These are phyloP conservation scores for Erpornis zantholeuca DNA, from an alignment of 2,113 vertebrate species.

Conservation along the genomic window DNA sequence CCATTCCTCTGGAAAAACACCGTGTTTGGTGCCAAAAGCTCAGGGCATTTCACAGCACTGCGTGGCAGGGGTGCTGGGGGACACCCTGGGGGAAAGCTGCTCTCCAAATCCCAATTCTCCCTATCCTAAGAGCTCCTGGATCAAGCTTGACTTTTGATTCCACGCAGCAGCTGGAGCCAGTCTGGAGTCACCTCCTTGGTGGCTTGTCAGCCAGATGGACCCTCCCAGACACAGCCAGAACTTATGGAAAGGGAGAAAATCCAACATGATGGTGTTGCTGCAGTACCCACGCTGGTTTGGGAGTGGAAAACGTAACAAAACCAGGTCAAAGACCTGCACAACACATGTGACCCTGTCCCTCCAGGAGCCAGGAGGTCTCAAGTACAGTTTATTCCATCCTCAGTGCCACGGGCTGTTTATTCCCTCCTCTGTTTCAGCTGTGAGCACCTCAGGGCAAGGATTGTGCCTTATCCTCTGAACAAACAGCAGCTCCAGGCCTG, in stretches of 20 bases:
- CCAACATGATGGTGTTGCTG: background rate
- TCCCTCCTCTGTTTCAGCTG: background rate
- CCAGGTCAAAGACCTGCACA: background rate
- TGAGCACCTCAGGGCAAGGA: background rate
- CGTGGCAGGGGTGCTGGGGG: rapidly evolving
- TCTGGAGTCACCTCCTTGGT: background rate
- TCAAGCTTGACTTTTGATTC: background rate
- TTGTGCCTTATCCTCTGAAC: background rate
- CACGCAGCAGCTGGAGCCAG: background rate
- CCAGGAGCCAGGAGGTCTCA: background rate
- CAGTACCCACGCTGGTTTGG: background rate
- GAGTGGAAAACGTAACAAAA: background rate
- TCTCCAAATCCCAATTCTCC: background rate
- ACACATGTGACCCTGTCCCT: rapidly evolving
- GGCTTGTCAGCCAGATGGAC: background rate
- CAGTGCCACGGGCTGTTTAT: background rate
- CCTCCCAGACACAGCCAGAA: background rate
- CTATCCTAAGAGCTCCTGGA: background rate
- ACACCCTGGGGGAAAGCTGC: background rate
- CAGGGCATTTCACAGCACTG: background rate
- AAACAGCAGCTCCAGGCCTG: background rate
- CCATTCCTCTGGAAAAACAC: background rate
- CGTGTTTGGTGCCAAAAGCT: background rate
- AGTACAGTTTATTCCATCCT: background rate
- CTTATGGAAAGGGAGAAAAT: background rate